Evolutionary conservation across 2,113 vertebrate genomes (phyloP), one percentile per base, ranked within the genome.

Genomic region (Leptosomus discolor): DNA sequence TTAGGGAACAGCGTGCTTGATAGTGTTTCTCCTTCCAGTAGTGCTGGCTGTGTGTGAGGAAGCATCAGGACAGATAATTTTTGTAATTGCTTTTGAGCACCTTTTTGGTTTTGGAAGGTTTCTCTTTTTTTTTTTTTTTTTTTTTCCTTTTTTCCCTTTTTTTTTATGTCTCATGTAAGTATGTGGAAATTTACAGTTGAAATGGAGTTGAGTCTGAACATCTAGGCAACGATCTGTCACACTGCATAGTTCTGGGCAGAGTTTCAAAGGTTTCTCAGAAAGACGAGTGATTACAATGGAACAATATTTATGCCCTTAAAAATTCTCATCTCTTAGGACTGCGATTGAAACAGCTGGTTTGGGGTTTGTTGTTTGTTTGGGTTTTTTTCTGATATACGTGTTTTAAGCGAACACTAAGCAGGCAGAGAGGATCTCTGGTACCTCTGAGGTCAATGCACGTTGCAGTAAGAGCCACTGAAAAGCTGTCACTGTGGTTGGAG

Each of bases 321-420:
- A 80, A 39, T 54, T 54, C 29, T 90, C 3, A 16, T 90, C 26
- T 89, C 41, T 78, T 14, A 36, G 58, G 16, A 34, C 48, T 63
- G 36, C 76, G 14, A 68, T 56, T 80, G 45, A 74, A 92, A 63
- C 1, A 16, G 26, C 17, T 73, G 24, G 4, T 93, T 82, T 79
- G 5, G 11, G 29, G 24, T 48, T 46, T n/a, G n/a, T n/a, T n/a
- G n/a, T n/a, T n/a, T 16, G 16, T 46, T 46, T 18, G 32, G 15
- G 1, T 1, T 15, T 36, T 58, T 80, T 50, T 61, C 22, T 18
- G 17, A 51, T 64, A 63, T 11, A 19, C 0, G 0, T 36, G 23
- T 54, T 60, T 91, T 57, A 69, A 86, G 41, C 27, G 73, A 57
- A 39, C 32, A 51, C 19, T 85, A 41, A 90, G 26, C 22, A 57